Conservation (phyloP, 2,888 invertebrate genomes). For the Agrochola circellaris region DNA sequence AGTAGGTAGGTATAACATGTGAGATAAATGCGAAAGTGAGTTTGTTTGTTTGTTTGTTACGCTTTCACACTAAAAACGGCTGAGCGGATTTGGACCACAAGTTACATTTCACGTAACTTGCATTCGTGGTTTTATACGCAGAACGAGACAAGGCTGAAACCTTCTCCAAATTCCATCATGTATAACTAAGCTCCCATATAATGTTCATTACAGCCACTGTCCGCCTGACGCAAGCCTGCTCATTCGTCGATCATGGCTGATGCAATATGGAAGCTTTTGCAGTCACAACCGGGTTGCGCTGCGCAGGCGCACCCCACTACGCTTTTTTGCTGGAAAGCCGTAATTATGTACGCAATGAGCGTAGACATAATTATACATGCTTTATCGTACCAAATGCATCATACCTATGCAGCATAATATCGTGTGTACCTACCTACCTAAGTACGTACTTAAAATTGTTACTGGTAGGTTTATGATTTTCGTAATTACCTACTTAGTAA, state of each 20-base stretch:
- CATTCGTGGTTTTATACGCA: no score
- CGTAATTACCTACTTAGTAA: no score
- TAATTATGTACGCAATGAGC: constrained; percentile 41
- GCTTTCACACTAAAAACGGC: no score
- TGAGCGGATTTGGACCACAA: no score
- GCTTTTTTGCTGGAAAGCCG: constrained; percentile 51
- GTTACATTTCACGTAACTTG: no score
- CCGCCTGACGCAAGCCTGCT: constrained; percentile 47
- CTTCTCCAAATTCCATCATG: constrained; percentile 10
- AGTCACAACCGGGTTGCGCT: constrained; percentile 66
- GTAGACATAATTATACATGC: constrained; percentile 37
- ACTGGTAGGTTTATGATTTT: background rate
- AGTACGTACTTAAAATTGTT: background rate
- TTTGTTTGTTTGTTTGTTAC: no score
- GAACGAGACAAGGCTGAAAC: background rate
- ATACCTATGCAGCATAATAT: no score
- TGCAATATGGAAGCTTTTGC: constrained; percentile 76
- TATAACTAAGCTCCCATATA: background rate
- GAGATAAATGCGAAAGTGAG: no score
- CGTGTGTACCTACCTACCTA: background rate
- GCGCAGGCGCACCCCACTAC: constrained; percentile 19
- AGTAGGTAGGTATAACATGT: no score
- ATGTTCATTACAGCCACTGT: background rate
- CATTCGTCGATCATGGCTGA: constrained; percentile 72
- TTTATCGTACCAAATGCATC: constrained; percentile 20